Base-by-base conservation (phyloP, 2,888 invertebrate genomes). In the Limnephilus marmoratus region DNA sequence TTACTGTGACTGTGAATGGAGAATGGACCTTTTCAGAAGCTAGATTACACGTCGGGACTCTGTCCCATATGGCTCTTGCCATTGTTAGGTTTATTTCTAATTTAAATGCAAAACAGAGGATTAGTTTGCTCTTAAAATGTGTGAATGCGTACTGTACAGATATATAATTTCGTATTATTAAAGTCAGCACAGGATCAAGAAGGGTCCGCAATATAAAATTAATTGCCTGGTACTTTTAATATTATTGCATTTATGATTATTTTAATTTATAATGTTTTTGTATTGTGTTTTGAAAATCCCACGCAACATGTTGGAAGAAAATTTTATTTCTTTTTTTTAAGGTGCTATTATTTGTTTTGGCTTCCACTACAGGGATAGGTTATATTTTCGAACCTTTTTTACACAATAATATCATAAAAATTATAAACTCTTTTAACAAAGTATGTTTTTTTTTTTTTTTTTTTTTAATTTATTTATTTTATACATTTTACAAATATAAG, bases 21-120 rank as follows among this genome's bases (percentile, higher is more conserved):
- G 88, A 88, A 68, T 34, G 88, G 88, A 88, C 88, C 68, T 24
- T 88, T 88, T 88, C 18, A 68, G n/a, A 68, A 13, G 86, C 37
- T 34, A 53, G 88, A 88, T 88, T 53, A 53, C 88, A 68, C 18
- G 68, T 13, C n/a, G 86, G 86, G 15, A 88, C 34, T 4, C 86
- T n/a, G 45, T 86, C 24, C 37, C 85, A 85, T 34, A 45, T 45
- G 37, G 68, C 88, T 31, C 31, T 11, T 13, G 68, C 68, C 68
- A 88, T 88, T 88, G 88, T 88, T 88, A 88, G 13, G 68, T 68
- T 31, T 68, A 88, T 68, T 88, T 88, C 49, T 82, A 86, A 91
- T 91, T 91, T 91, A 91, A 81, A 91, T 91, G 91, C 91, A 91
- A 91, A 91, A 81, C 80, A 24, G 31, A 31, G 81, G 86, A 91